These are phyloP conservation scores for Entomyzon cyanotis DNA, from an alignment of 2,113 vertebrate genomes.

Conservation along the genomic window DNA sequence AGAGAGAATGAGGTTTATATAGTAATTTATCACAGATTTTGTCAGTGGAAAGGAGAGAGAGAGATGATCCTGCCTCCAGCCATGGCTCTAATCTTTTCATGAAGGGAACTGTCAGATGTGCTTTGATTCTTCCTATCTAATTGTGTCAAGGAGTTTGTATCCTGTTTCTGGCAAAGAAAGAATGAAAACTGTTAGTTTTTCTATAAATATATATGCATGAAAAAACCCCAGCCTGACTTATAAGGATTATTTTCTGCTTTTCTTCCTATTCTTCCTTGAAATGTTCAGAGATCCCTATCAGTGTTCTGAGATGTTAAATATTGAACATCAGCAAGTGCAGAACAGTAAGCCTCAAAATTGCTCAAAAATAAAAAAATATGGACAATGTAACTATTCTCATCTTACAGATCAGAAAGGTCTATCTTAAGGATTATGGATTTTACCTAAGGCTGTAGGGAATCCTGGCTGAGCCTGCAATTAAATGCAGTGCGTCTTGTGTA, in stretches of 20 bases:
- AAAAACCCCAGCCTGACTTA: neutral
- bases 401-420: neutral
- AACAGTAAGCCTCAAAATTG: neutral
- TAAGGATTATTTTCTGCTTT: neutral
- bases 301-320: neutral
- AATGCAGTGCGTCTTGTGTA: neutral
- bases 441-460: neutral
- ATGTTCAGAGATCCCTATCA: neutral
- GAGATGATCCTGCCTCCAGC: neutral
- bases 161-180: neutral
- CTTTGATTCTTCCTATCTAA: neutral
- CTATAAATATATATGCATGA: neutral
- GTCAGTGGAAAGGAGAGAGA: neutral
- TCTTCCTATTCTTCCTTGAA: neutral
- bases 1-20: neutral
- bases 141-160: neutral
- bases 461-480: neutral
- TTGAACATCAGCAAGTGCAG: neutral
- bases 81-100: neutral
- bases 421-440: neutral
- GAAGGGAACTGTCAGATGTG: neutral
- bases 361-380: neutral
- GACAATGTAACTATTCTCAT: neutral
- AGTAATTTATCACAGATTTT: neutral
- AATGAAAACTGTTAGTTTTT: neutral